These are phyloP conservation scores for Carabus problematicus DNA, from an alignment of 2,888 invertebrate genomes.

Conservation along the genomic window DNA sequence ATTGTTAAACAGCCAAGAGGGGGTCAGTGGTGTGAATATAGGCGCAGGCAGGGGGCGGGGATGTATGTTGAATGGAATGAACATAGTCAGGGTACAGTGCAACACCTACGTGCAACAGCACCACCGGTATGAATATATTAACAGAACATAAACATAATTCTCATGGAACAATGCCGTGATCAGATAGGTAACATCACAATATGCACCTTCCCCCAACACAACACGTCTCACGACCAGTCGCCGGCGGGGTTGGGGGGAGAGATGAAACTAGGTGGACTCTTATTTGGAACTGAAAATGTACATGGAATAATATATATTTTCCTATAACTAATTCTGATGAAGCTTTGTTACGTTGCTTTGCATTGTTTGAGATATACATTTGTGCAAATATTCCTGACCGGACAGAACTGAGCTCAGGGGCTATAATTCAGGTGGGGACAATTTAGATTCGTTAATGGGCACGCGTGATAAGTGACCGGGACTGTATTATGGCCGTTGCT, in stretches of 20 bases:
- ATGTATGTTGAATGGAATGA: slow-evolving; percentile 14
- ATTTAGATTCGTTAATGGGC: slow-evolving; percentile 32
- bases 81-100: slow-evolving; percentile 47
- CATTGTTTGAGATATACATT: too few relatives aligned
- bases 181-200: slow-evolving; percentile 45
- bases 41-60: neutral
- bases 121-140: slow-evolving; percentile 57
- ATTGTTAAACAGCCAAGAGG: slow-evolving; percentile 26
- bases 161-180: slow-evolving; percentile 49
- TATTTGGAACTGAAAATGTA: too few relatives aligned
- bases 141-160: slow-evolving; percentile 56
- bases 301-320: too few relatives aligned
- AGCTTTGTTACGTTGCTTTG: too few relatives aligned
- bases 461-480: slow-evolving; percentile 22
- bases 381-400: too few relatives aligned
- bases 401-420: too few relatives aligned
- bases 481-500: too few relatives aligned
- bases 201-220: neutral
- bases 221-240: too few relatives aligned
- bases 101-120: slow-evolving; percentile 53
- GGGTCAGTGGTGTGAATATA: slow-evolving; percentile 30
- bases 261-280: slow-evolving; percentile 15
- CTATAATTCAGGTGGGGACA: slow-evolving; percentile 18
- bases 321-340: too few relatives aligned
- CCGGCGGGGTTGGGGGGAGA: neutral